Evolutionary conservation across 2,888 invertebrate genomes (phyloP).

Genomic region (Hemithea aestivaria): DNA sequence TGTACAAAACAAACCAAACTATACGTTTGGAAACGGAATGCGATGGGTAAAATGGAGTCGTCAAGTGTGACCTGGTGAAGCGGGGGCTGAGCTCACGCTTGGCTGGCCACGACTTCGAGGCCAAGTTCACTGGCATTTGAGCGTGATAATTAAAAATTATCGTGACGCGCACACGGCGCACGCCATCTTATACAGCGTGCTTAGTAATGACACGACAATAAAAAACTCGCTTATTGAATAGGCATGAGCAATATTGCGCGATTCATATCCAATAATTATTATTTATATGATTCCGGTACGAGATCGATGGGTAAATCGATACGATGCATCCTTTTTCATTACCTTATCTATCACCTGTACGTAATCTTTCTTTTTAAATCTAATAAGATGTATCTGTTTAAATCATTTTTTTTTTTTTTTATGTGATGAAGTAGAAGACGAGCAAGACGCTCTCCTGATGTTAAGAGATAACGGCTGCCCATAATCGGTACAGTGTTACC

Average conservation of each 20-base stretch:
- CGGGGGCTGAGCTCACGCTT: slow-evolving; percentile 55
- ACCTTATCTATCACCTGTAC: no score
- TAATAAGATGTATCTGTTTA: no score
- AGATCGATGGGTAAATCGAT: slow-evolving; percentile 3
- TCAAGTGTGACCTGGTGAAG: slow-evolving; percentile 69
- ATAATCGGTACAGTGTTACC: no score
- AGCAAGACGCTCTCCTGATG: no score
- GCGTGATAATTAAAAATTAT: slow-evolving; percentile 78
- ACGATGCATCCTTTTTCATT: no score
- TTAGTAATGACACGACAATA: slow-evolving; percentile 37
- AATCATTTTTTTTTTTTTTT: no score
- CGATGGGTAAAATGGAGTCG: slow-evolving; percentile 53
- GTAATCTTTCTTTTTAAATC: no score
- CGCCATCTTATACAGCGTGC: slow-evolving; percentile 65
- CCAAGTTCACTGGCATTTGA: slow-evolving; percentile 79
- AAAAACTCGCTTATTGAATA: slow-evolving; percentile 29
- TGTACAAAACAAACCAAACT: slow-evolving; percentile 36
- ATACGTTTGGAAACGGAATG: slow-evolving; percentile 39
- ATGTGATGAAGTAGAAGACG: no score
- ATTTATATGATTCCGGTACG: slow-evolving; percentile 3
- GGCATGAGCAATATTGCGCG: slow-evolving; percentile 10
- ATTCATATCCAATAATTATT: slow-evolving; percentile 5
- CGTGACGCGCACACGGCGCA: slow-evolving; percentile 71
- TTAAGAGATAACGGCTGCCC: no score
- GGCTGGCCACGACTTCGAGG: slow-evolving; percentile 62